Evolutionary conservation across 2,797 vertebrate genomes (phyloP).

Genomic region (Clamator glandarius): DNA sequence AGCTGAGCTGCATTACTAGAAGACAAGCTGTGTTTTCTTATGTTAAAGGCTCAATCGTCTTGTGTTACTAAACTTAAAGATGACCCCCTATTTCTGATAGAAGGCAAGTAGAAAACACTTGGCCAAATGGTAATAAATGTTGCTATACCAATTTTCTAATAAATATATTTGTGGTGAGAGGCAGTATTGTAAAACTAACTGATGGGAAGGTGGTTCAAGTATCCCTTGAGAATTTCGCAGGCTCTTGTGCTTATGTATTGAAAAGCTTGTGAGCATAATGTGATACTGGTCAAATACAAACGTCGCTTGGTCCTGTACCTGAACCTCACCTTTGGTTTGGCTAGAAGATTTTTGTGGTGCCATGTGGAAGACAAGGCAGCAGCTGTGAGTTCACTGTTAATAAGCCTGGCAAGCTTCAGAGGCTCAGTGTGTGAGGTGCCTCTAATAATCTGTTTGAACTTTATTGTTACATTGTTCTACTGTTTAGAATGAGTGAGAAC

Average conservation of each 20-base stretch:
- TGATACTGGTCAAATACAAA: neutral
- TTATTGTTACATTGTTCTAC: neutral
- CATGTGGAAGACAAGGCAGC: neutral
- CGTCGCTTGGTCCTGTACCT: neutral
- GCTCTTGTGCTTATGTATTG: neutral
- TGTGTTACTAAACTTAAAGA: neutral
- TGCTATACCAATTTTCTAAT: neutral
- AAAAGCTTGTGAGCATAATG: neutral
- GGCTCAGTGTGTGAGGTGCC: neutral
- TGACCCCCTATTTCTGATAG: neutral
- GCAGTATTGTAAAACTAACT: neutral
- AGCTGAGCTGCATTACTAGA: neutral
- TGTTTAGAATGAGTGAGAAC: neutral
- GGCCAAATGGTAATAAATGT: neutral
- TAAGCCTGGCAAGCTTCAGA: neutral
- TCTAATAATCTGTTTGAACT: neutral
- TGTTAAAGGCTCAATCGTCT: neutral
- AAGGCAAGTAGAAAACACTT: neutral
- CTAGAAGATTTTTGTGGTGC: neutral
- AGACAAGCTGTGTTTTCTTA: neutral
- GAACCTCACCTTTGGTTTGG: neutral
- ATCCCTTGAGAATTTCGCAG: neutral
- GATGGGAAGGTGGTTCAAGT: neutral
- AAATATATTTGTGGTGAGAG: neutral
- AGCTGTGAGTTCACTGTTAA: neutral